Evolutionary conservation across 35 echinoderm and acorn worm species (phyloP).

Genomic region (Amphiura filiformis): DNA sequence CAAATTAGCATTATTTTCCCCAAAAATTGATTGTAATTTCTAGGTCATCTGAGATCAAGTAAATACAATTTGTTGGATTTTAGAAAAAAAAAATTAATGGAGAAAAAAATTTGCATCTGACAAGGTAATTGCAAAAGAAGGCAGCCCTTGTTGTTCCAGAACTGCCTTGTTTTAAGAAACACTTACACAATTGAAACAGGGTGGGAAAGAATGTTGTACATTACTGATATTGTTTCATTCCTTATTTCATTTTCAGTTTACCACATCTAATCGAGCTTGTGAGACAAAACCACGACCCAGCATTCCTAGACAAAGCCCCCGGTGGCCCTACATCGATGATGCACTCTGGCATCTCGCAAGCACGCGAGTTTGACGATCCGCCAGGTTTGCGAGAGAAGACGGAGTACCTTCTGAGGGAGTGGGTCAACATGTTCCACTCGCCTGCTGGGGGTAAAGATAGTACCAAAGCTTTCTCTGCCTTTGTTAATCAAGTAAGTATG

Average conservation of each 20-base stretch:
- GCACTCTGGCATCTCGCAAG: constrained; percentile 99
- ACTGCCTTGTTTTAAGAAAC: too few species aligned
- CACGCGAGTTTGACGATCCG: constrained; percentile 97
- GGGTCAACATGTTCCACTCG: constrained; percentile 98
- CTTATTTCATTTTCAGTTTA: constrained; percentile 34
- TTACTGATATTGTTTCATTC: neutral
- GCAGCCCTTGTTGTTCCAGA: too few species aligned
- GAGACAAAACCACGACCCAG: constrained; percentile 91
- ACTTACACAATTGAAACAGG: too few species aligned
- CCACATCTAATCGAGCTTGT: constrained; percentile 88
- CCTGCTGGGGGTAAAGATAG: constrained; percentile 91
- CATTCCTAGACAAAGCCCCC: constrained; percentile 95
- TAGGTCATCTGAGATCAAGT: too few species aligned
- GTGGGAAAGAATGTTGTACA: too few species aligned
- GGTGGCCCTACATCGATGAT: constrained; percentile 99
- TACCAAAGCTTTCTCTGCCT: constrained; percentile 94
- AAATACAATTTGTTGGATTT: too few species aligned
- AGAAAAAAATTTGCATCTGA: too few species aligned
- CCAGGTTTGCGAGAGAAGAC: constrained; percentile 97
- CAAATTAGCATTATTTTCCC: too few species aligned
- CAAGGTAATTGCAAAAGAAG: too few species aligned
- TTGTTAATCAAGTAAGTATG: constrained; percentile 91
- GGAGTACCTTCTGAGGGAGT: constrained; percentile 94
- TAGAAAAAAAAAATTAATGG: too few species aligned
- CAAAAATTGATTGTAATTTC: too few species aligned